These are phyloP conservation scores for Eublepharis macularius DNA, from an alignment of 2,113 vertebrate species.

Conservation along the genomic window DNA sequence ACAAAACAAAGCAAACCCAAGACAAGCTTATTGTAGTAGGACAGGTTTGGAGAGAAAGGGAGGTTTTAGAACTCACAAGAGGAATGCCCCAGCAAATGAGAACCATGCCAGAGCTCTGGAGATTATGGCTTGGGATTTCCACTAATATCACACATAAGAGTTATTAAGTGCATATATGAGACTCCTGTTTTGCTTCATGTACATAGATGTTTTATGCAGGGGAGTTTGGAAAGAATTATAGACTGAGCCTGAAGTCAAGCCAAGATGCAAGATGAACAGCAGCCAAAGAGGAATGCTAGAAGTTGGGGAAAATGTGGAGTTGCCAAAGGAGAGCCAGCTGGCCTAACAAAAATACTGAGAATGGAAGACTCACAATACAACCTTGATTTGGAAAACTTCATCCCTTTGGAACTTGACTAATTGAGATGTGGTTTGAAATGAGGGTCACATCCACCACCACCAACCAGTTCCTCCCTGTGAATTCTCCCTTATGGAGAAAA, in stretches of 20 bases:
- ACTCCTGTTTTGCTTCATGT: slow-evolving; percentile 84
- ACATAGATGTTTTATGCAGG: slow-evolving; percentile 83
- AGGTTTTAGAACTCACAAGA: slow-evolving; percentile 68
- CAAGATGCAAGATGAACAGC: slow-evolving; percentile 73
- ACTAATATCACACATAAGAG: slow-evolving; percentile 78
- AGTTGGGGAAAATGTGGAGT: background rate
- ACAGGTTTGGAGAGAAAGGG: slow-evolving; percentile 55
- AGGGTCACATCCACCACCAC: too few species aligned
- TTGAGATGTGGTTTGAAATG: too few species aligned
- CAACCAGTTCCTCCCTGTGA: too few species aligned
- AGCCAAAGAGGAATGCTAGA: slow-evolving; percentile 51
- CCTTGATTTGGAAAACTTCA: too few species aligned
- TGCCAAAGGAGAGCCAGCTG: slow-evolving; percentile 53
- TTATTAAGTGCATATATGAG: slow-evolving; percentile 82
- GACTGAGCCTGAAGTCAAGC: slow-evolving; percentile 76
- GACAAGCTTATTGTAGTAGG: slow-evolving; percentile 45
- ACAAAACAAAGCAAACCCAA: background rate
- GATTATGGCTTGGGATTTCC: slow-evolving; percentile 80
- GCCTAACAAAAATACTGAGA: slow-evolving; percentile 11
- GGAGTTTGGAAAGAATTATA: slow-evolving; percentile 82
- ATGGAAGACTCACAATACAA: too few species aligned
- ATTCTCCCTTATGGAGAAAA: too few species aligned
- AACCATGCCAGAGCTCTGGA: slow-evolving; percentile 77
- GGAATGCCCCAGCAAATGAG: slow-evolving; percentile 76
- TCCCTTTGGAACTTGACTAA: too few species aligned